Evolutionary conservation across 2,113 vertebrate genomes (phyloP), one percentile per base, ranked within the genome.

Genomic region (Trachemys scripta): DNA sequence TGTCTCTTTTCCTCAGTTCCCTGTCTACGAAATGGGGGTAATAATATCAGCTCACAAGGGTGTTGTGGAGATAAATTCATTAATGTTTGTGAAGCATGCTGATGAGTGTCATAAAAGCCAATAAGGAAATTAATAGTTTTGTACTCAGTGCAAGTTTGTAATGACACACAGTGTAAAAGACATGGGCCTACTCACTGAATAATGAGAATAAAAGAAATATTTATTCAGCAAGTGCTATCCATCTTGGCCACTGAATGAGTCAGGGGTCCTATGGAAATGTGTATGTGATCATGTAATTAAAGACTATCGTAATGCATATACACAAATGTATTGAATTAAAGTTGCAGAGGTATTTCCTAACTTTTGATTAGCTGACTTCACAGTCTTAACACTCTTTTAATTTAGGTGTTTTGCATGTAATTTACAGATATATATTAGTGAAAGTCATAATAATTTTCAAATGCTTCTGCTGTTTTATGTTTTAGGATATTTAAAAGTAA

Each of bases 91-190:
- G 89, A 81, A 91, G 93, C 29, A 56, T 95, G 94, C 84, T 82
- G 84, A 85, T 45, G 75, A 47, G 38, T 14, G 24, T 22, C 42
- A 76, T 76, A 93, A 90, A 89, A 0, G n/a, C 91, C 92, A 87
- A 12, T 3, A 16, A 89, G 84, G 76, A 96, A 95, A 80, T 5
- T 95, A 96, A 65, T 92, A 96, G 88, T 86, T 81, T 90, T 93
- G 42, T 93, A 89, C 91, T 95, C 91, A 92, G 94, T 96, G 65
- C 84, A 93, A 96, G 96, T 94, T 95, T 96, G 90, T 93, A 96
- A 24, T 94, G 93, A 93, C 38, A 92, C 94, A 92, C 85, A 96
- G 93, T 76, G 84, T 94, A 85, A 78, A 96, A 94, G 95, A 93
- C 93, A 47, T 0, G 57, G 89, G 0, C 75, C 93, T 88, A 87